Evolutionary conservation across 2,113 vertebrate genomes (phyloP), one percentile per base, ranked within the genome.

Genomic region (Gambusia affinis): DNA sequence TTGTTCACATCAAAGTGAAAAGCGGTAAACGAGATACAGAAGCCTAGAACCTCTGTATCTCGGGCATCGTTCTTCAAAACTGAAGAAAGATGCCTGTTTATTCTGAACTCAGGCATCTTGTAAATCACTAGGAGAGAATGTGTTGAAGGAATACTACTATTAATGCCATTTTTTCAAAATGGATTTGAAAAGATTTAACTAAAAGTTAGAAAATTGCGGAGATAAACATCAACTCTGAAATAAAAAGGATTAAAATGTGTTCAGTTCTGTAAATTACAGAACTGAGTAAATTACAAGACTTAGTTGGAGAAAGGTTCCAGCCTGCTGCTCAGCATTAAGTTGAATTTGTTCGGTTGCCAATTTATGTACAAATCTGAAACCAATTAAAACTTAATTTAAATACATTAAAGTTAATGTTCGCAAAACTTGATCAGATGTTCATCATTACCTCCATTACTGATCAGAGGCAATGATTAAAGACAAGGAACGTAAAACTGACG

Each of bases 371-470:
- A 42, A 12, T 42, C 39, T 42, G 39, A 42, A 42, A 42, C 12
- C 39, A 14, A 42, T 42, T 15, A 42, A 42, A 14, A 1, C 39
- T 37, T 37, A 37, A 37, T 37, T 37, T 37, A 11, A 42, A 42
- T 42, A 42, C 12, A 42, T 42, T 42, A 42, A 42, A 42, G 39
- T 15, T 14, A 15, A 15, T 42, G 39, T 12, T 15, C 4, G 4
- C 1, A 42, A 42, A 42, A 42, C 71, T 78, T 77, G 81, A 75
- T 14, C 82, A 81, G 39, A 83, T 27, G 47, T 75, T 85, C 84
- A 68, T 71, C 78, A 30, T 71, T 72, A 73, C 30, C 76, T 71
- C 51, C 80, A 66, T 77, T 73, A 92, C 91, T 94, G 82, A 78
- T 75, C 68, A 54, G 70, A 82, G 68, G 83, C 47, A 91, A 73